phyloP scores from a whole-genome alignment of 2,113 vertebrate genomes.

The Mirounga angustirostris region DNA sequence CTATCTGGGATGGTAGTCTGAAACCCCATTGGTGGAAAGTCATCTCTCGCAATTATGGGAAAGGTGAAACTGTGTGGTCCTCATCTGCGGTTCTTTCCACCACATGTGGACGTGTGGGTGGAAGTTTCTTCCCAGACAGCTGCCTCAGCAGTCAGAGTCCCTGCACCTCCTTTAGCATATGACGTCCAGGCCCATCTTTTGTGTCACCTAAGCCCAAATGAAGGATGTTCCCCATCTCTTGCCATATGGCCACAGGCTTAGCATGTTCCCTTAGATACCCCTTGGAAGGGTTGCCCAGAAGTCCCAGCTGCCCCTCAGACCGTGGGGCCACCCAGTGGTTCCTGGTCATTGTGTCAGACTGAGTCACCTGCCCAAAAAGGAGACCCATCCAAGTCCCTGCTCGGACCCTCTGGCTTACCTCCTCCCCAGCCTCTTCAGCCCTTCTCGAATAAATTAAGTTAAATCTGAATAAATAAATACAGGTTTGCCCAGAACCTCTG shows the following conservation, averaged over 20 bases:
- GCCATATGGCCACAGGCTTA: not conserved
- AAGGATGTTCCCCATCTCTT: not conserved
- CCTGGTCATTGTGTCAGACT: not conserved
- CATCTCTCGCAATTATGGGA: not conserved
- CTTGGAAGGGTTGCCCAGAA: not conserved
- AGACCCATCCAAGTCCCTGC: not conserved
- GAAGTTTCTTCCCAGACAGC: not conserved
- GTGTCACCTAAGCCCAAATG: not conserved
- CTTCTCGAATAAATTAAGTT: not conserved
- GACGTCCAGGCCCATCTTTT: not conserved
- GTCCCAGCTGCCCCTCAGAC: not conserved
- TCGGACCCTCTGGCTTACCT: not conserved
- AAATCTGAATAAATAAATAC: not conserved
- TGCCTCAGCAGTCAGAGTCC: not conserved
- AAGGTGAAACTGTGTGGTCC: not conserved
- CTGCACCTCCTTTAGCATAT: not conserved
- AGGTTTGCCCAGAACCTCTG: not conserved
- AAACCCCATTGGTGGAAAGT: not conserved
- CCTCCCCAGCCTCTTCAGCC: not conserved
- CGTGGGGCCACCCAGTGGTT: fast-evolving
- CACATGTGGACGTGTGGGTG: no score
- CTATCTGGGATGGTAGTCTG: fast-evolving
- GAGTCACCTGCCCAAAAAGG: not conserved
- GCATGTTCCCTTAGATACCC: not conserved
- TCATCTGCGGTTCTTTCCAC: not conserved